Conservation (phyloP, 2,113 vertebrate species). For the Daubentonia madagascariensis region DNA sequence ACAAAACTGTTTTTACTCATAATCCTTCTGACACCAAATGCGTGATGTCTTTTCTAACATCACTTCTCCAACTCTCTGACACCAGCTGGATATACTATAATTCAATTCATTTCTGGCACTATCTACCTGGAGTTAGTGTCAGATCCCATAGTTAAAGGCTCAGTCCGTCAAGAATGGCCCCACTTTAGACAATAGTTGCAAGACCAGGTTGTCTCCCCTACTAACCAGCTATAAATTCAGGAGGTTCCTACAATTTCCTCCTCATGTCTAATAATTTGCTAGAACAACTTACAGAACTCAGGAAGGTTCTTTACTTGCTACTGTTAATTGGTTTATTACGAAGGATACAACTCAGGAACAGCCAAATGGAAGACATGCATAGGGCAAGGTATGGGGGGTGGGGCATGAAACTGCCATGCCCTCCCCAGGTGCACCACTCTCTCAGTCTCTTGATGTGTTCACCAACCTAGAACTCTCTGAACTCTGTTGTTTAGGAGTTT, state of each 20-base stretch:
- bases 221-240: background rate
- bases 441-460: background rate
- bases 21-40: background rate
- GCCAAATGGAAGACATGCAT: background rate
- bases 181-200: background rate
- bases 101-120: background rate
- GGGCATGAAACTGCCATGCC: background rate
- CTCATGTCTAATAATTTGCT: background rate
- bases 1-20: background rate
- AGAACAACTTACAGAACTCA: background rate
- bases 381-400: background rate
- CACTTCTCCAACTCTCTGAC: background rate
- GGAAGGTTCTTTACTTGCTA: background rate
- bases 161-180: background rate
- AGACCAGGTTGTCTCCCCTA: background rate
- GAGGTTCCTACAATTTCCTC: background rate
- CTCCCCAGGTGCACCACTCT: background rate
- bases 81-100: background rate
- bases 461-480: background rate
- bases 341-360: background rate
- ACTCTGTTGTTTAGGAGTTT: background rate
- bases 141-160: background rate
- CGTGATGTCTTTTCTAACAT: background rate
- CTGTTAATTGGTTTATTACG: background rate
- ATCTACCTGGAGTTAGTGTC: background rate